Evolutionary conservation across 2,888 invertebrate genomes (phyloP), one percentile per base, ranked within the genome.

Genomic region (Ryuthela nishihirai): DNA sequence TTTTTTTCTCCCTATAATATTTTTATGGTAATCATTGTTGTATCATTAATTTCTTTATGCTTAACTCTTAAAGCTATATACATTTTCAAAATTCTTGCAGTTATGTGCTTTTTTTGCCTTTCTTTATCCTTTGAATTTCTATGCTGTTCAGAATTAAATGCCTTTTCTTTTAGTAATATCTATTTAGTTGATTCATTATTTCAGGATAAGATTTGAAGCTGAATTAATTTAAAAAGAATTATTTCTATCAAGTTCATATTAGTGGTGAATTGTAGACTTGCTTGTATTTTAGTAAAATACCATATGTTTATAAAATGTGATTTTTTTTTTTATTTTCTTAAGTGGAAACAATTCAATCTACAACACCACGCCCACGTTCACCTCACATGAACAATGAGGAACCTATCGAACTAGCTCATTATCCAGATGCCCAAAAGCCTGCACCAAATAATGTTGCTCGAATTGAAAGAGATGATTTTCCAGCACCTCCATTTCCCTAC

Each of bases 361-460:
- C 90, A 74, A 87, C 88, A 48, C 90, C 90, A 42, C 80, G 94
- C 55, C 90, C 94, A 47, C 88, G 89, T 75, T 92, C 92, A 45
- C 94, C 95, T 44, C 81, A 83, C 74, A 92, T 94, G 86, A 94
- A 95, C 79, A 97, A 95, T 77, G 95, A 97, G 77, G 97, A 97
- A 76, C 94, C 97, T 18, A 97, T 97, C 70, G 92, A 93, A 76
- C 76, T 97, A 72, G 90, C 95, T 10, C 94, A 94, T 76, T 97
- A 88, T 79, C 97, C 97, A 23, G 90, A 83, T 54, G 97, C 91
- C 20, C 89, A 86, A 78, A 90, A 88, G 71, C 95, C 94, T 35
- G 82, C 84, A 71, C 90, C 92, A 10, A 88, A 88, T 63, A 83
- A 89, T 67, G 82, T 85, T 71, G 82, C 90, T 55, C 89, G 91